These are phyloP conservation scores for Prenolepis imparis DNA, from an alignment of 2,888 invertebrate genomes.

Conservation along the genomic window DNA sequence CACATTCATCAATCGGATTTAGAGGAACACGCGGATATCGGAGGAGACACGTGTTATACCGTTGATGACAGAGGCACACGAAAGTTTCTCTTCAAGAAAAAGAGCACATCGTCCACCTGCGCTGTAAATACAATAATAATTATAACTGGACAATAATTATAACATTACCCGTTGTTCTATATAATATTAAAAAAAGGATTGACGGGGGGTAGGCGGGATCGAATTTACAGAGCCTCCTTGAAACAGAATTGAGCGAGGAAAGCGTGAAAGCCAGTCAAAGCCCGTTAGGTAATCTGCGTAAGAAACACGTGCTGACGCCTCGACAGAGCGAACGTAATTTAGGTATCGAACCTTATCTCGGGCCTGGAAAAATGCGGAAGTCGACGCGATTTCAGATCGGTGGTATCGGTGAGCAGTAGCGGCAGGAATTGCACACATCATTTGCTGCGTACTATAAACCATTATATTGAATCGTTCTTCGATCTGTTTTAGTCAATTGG, in stretches of 20 bases:
- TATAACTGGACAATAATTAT: not conserved
- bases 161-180: not conserved
- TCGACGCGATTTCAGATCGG: conserved; percentile 89
- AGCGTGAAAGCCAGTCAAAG: conserved; percentile 92
- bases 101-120: conserved; percentile 95
- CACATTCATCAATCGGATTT: conserved; percentile 91
- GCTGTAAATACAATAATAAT: conserved; percentile 88
- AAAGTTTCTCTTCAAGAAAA: conserved; percentile 94
- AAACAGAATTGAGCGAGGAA: conserved; percentile 93
- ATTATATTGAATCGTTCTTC: not conserved
- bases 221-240: conserved; percentile 91
- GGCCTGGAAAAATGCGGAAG: conserved; percentile 85
- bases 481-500: conserved; percentile 87
- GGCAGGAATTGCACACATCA: conserved; percentile 32
- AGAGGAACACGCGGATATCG: conserved; percentile 89
- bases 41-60: conserved; percentile 89
- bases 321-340: conserved; percentile 94
- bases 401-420: conserved; percentile 89
- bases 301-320: conserved; percentile 93
- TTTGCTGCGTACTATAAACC: conserved; percentile 9
- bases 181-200: conserved; percentile 3
- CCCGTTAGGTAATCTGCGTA: conserved; percentile 91
- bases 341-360: conserved; percentile 86
- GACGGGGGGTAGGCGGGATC: conserved; percentile 31
- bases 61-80: conserved; percentile 92